Evolutionary conservation across 2,888 invertebrate genomes (phyloP).

Genomic region (Hemistola chrysoprasaria): DNA sequence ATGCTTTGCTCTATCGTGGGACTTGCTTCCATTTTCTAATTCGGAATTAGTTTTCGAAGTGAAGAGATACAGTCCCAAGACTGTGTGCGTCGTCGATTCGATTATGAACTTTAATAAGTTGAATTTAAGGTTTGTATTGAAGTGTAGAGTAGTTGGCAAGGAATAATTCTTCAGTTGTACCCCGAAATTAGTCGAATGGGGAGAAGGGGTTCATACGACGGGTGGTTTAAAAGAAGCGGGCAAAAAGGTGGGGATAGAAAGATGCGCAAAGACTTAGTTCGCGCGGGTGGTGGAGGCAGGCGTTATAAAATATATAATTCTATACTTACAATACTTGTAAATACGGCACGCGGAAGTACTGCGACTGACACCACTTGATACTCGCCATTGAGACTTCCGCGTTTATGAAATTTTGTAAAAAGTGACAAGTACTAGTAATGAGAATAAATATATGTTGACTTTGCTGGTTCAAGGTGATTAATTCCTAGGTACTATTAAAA

Average conservation of each 20-base stretch:
- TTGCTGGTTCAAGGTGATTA: no score
- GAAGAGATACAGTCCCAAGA: constrained; percentile 82
- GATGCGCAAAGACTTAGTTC: constrained; percentile 83
- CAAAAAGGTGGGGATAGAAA: constrained; percentile 82
- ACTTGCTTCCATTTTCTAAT: constrained; percentile 80
- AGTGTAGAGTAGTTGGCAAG: constrained; percentile 53
- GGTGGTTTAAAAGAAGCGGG: constrained; percentile 82
- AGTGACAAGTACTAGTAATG: no score
- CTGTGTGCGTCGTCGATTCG: constrained; percentile 49
- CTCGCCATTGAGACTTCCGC: constrained; percentile 31
- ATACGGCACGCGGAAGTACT: constrained; percentile 80
- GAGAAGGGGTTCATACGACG: constrained; percentile 80
- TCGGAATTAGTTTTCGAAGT: constrained; percentile 81
- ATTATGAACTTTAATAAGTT: constrained; percentile 45
- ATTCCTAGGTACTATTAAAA: no score
- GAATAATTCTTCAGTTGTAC: constrained; percentile 82
- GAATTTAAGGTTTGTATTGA: constrained; percentile 48
- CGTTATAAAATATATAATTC: constrained; percentile 83
- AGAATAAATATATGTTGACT: no score
- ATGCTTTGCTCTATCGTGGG: constrained; percentile 32
- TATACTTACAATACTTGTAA: constrained; percentile 83
- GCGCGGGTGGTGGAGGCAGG: constrained; percentile 66
- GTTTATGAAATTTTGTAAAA: background rate
- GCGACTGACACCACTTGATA: constrained; percentile 45
- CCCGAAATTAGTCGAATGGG: constrained; percentile 82